Base-by-base conservation (phyloP, 1,140 invertebrate species). In the Dreissena polymorpha region DNA sequence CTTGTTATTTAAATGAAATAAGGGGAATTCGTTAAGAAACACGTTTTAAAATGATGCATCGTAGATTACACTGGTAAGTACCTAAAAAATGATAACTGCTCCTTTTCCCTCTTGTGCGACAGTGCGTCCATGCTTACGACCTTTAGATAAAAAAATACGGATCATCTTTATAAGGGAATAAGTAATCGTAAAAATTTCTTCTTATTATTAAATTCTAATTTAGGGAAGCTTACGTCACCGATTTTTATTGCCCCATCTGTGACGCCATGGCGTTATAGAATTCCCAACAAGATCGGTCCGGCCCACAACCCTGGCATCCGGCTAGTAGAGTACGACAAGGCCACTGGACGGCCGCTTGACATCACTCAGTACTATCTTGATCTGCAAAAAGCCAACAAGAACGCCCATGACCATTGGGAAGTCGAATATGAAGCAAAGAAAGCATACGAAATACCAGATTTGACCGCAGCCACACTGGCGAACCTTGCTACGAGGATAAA, bases 281-380 rank as follows among this genome's bases (percentile, higher is more conserved):
- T 86, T 13, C 68, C 73, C 3, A n/a, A 27, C 10, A 12, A 69
- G 50, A 83, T 84, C 0, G 89, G 87, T 0, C 85, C 85, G 0
- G 80, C 89, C 21, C 89, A 91, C 64, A 98, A 98, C 93, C 97
- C 97, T 5, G 97, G 96, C 13, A 93, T 98, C 60, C 94, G 97
- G 79, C 95, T 98, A 13, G 97, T 98, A 93, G 96, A 97, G 93
- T 98, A 97, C 90, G 96, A 98, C 91, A 96, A 95, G 65, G 95
- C 95, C 88, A 95, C 95, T 21, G 97, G 97, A 85, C 95, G 96
- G 93, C 95, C 98, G 71, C 92, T 97, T 89, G 97, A 98, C 94
- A 98, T 97, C 92, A 95, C 95, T 5, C 97, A 98, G 93, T 98
- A 96, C 91, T 98, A 96, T 93, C 93, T 98, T 90, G 96, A 98